Base-by-base conservation (phyloP, 2,888 invertebrate genomes). In the Drosophila niveifrons region DNA sequence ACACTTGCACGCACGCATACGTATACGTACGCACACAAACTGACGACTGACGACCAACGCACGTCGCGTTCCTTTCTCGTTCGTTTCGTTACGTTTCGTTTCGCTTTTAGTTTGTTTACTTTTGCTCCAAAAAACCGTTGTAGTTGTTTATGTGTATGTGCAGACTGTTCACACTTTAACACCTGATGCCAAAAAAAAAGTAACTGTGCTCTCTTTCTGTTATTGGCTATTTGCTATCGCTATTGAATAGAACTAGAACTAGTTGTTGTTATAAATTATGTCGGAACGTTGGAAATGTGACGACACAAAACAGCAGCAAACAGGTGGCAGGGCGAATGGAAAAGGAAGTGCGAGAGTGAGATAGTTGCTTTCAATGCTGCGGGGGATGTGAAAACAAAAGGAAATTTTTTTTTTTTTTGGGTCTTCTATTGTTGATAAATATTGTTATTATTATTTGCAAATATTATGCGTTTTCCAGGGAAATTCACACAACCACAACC, bases 101-200 rank as follows among this genome's bases (percentile, higher is more conserved):
- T 41, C 23, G 10, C 36, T 56, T 72, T 9, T 46, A 43, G 57
- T 79, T 79, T 82, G 82, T 82, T 82, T 88, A 82, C 88, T 71
- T 87, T 88, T 72, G 72, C 63, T 83, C 53, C 51, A 67, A 55
- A 56, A 59, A 51, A 36, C 11, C 36, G 17, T 64, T 64, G 57
- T 65, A 51, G 17, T 64, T 64, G 57, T 65, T 48, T 62, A 41
- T 70, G 34, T 62, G 31, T 65, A 51, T 51, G 53, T 62, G 39
- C 58, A 13, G 53, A 48, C 43, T 73, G 72, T 84, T 81, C 79
- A 81, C 89, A 83, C 88, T 68, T 78, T 72, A 86, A 78, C 81
- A 83, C 78, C 80, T 82, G 82, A 80, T 61, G 81, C 74, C 78
- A 58, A 75, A 43, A 64, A 36, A 11, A 23, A 36, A 11, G 6